These are phyloP conservation scores for Bombyx mandarina DNA, from an alignment of 1,140 invertebrate genomes.

Conservation along the genomic window DNA sequence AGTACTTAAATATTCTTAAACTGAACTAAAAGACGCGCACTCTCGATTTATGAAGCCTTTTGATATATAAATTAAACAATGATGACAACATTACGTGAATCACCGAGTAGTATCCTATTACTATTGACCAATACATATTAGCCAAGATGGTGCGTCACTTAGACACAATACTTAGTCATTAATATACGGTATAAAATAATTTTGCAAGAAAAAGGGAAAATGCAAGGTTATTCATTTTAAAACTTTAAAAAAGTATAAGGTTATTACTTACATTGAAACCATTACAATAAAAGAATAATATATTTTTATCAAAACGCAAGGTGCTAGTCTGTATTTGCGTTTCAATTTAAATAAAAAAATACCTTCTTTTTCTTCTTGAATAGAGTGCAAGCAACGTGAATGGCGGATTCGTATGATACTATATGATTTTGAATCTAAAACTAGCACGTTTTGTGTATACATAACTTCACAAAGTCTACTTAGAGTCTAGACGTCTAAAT, in stretches of 20 bases:
- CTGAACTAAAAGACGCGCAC: too few relatives aligned
- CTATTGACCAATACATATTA: slow-evolving; percentile 37
- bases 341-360: slow-evolving; percentile 2
- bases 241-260: too few relatives aligned
- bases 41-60: too few relatives aligned
- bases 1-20: too few relatives aligned
- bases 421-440: slow-evolving; percentile 39
- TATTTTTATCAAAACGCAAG: too few relatives aligned
- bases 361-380: slow-evolving; percentile 55
- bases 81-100: slow-evolving; percentile 22
- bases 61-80: slow-evolving; percentile 1
- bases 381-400: slow-evolving; percentile 45
- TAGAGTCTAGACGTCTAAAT: neutral
- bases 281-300: too few relatives aligned
- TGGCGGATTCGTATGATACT: slow-evolving; percentile 50
- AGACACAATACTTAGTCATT: slow-evolving; percentile 18
- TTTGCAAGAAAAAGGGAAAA: too few relatives aligned
- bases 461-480: slow-evolving; percentile 15
- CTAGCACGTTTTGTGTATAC: slow-evolving; percentile 43
- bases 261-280: too few relatives aligned
- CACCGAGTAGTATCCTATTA: slow-evolving; percentile 31
- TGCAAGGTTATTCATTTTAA: too few relatives aligned
- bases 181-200: slow-evolving; percentile 6
- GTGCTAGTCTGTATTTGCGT: too few relatives aligned
- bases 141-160: slow-evolving; percentile 34